phyloP scores from a whole-genome alignment of 1,140 invertebrate species.

The Octopus bimaculoides region DNA sequence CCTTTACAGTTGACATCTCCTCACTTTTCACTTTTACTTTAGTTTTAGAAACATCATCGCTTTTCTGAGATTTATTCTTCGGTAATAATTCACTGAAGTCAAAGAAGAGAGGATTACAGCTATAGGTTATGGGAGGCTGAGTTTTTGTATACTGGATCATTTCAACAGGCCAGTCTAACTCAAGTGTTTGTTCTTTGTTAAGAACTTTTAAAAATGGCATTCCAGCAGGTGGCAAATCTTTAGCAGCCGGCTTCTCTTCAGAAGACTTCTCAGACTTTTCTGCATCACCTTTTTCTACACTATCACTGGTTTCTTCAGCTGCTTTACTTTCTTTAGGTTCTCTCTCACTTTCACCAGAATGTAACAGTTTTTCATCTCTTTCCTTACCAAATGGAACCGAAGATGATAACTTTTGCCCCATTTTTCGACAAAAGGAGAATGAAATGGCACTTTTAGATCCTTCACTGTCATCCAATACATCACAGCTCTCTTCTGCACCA shows the following conservation, averaged over 20 bases:
- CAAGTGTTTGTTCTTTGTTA: constrained; percentile 36
- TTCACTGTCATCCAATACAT: neutral
- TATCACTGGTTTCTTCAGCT: neutral
- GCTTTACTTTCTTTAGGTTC: neutral
- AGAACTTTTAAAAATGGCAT: constrained; percentile 38
- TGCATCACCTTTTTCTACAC: neutral
- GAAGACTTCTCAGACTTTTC: neutral
- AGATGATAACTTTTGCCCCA: constrained; percentile 2
- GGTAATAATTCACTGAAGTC: constrained; percentile 38
- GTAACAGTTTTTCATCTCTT: neutral
- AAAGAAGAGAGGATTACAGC: constrained; percentile 47
- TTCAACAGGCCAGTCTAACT: constrained; percentile 45
- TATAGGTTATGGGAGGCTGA: constrained; percentile 33
- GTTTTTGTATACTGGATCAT: constrained; percentile 42
- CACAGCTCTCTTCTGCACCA: neutral
- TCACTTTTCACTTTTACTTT: neutral
- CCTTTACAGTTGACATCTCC: neutral
- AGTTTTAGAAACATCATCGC: neutral
- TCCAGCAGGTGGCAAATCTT: neutral
- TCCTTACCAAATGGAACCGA: constrained; percentile 2
- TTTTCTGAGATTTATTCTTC: constrained; percentile 19
- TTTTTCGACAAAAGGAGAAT: constrained; percentile 1
- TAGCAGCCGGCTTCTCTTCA: neutral
- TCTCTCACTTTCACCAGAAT: neutral
- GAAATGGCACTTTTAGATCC: constrained; percentile 5